Conservation (phyloP, 1,140 invertebrate species). For the Notospermus geniculatus region DNA sequence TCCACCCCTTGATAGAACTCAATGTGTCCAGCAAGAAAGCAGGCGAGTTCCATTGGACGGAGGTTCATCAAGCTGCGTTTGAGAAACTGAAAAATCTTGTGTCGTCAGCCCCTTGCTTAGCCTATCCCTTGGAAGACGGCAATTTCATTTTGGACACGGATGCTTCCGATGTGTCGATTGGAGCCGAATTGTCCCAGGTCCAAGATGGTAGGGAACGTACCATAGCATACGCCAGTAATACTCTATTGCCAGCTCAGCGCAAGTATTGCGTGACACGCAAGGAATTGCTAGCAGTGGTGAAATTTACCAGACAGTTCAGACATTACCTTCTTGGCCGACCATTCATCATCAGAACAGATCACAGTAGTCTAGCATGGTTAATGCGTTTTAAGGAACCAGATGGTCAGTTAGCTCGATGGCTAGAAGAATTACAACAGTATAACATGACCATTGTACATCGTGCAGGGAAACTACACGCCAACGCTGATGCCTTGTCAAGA, state of each 20-base stretch:
- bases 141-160: conserved; percentile 9
- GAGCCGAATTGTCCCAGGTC: neutral
- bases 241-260: conserved; percentile 16
- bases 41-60: conserved; percentile 21
- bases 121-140: conserved; percentile 13
- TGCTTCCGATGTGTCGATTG: conserved; percentile 4
- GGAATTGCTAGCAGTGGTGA: neutral
- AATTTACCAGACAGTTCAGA: neutral
- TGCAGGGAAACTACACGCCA: too few relatives aligned
- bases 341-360: neutral
- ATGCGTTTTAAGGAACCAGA: too few relatives aligned
- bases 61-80: conserved; percentile 16
- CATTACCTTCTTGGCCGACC: neutral
- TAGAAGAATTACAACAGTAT: too few relatives aligned
- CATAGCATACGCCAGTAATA: conserved; percentile 30
- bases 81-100: conserved; percentile 18
- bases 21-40: conserved; percentile 15
- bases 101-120: conserved; percentile 17
- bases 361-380: neutral
- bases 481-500: too few relatives aligned
- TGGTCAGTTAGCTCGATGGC: too few relatives aligned
- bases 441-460: too few relatives aligned
- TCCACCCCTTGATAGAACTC: conserved; percentile 19
- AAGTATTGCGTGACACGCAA: neutral
- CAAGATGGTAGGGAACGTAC: conserved; percentile 21